Evolutionary conservation across 2,888 invertebrate genomes (phyloP), one percentile per base, ranked within the genome.

Genomic region (Euzetes globulus): DNA sequence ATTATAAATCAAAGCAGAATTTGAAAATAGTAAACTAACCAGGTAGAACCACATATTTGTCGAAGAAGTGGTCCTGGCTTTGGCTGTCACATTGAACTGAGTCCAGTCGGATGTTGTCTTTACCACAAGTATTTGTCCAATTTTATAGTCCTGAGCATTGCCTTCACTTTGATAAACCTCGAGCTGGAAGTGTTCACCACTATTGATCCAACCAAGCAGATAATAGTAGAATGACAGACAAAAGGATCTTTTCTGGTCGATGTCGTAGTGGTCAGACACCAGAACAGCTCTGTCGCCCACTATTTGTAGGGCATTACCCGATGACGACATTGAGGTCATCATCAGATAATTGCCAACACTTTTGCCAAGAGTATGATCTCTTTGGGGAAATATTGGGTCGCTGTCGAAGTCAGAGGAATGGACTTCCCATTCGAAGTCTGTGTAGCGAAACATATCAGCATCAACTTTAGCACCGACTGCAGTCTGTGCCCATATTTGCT

Each of bases 211-310:
- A 1, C 27, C n/a, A 0, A 7, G 1, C 1, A 33, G n/a, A 4
- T n/a, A 63, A 17, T 33, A 33, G 17, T 15, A 63, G 33, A 63
- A 63, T 1, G 6, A 4, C 33, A 63, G 17, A 33, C 63, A 63
- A 11, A 63, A 5, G 3, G 29, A n/a, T 1, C 19, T 0, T 1
- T 63, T 33, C 5, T 7, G 1, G 29, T 33, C 33, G n/a, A 63
- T 7, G 19, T 63, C 63, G 15, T 63, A 63, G n/a, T 76, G 68
- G 55, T 77, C 77, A 0, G 77, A 77, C 70, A 77, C 33, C 7
- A 33, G 33, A 7, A 33, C 7, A 33, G 33, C 33, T 7, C 33
- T 33, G 33, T 33, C 33, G 4, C 5, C n/a, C n/a, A n/a, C n/a
- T n/a, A n/a, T n/a, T n/a, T n/a, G n/a, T n/a, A n/a, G n/a, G n/a